Evolutionary conservation across 1,140 invertebrate genomes (phyloP).

Genomic region (Atta cephalotes): DNA sequence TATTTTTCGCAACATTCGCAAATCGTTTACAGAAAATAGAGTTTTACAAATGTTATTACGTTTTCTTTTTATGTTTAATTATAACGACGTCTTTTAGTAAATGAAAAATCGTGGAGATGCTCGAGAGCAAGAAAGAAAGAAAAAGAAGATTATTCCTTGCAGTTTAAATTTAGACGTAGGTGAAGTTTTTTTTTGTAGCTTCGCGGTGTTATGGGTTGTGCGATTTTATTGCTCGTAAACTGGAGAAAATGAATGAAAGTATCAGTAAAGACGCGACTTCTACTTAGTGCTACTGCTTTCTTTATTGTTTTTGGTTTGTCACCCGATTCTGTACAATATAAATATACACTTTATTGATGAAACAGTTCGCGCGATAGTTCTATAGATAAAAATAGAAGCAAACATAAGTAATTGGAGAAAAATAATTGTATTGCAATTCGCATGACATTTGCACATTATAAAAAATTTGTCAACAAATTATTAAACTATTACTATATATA

Average conservation of each 20-base stretch:
- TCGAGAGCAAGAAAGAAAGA: background rate
- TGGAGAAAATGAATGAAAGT: constrained; percentile 70
- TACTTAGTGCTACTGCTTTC: background rate
- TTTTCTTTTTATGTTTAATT: constrained; percentile 6
- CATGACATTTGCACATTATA: background rate
- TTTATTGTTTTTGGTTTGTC: constrained; percentile 67
- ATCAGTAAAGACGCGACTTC: constrained; percentile 54
- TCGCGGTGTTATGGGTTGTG: constrained; percentile 38
- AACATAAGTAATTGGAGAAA: background rate
- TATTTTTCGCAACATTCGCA: constrained; percentile 23
- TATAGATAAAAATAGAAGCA: constrained; percentile 22
- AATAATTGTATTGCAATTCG: background rate
- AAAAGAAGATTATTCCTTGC: constrained; percentile 9
- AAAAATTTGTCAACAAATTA: background rate
- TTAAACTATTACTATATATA: background rate
- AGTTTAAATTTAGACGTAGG: constrained; percentile 65
- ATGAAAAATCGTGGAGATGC: constrained; percentile 51
- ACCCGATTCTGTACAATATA: background rate
- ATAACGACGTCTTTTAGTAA: constrained; percentile 29
- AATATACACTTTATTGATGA: constrained; percentile 20
- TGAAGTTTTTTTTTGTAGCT: constrained; percentile 37
- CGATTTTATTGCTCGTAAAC: constrained; percentile 72
- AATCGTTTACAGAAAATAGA: constrained; percentile 13
- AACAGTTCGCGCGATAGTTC: constrained; percentile 14
- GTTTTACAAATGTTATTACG: constrained; percentile 17